These are phyloP conservation scores for Dolichopus griseipennis DNA, from an alignment of 2,888 invertebrate species.

Conservation along the genomic window DNA sequence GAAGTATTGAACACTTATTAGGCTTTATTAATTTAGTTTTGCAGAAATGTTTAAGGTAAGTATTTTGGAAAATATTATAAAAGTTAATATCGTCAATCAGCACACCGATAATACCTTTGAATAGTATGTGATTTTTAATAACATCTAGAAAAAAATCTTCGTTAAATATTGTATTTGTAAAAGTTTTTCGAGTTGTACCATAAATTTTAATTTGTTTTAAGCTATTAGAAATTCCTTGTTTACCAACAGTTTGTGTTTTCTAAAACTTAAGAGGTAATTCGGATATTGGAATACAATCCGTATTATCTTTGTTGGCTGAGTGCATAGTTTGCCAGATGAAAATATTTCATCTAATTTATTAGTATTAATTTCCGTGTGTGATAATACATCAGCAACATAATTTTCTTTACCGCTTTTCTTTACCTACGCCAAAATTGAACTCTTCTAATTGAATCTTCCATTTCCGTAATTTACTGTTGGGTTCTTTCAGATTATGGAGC, in stretches of 20 bases:
- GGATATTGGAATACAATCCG: too few relatives aligned
- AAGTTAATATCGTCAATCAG: slow-evolving; percentile 10
- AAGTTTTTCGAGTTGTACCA: slow-evolving; percentile 10
- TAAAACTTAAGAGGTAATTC: slow-evolving; percentile 19
- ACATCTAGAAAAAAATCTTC: slow-evolving; percentile 12
- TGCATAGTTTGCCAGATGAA: neutral
- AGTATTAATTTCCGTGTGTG: too few relatives aligned
- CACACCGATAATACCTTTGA: slow-evolving; percentile 9
- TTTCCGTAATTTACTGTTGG: too few relatives aligned
- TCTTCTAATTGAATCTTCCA: slow-evolving; percentile 12
- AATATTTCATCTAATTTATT: neutral
- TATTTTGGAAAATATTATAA: slow-evolving; percentile 8
- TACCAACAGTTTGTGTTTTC: slow-evolving; percentile 20
- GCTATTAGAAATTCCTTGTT: slow-evolving; percentile 1
- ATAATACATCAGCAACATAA: too few relatives aligned
- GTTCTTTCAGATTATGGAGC: too few relatives aligned
- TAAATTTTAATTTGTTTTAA: neutral
- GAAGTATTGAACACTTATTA: too few relatives aligned
- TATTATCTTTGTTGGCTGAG: slow-evolving; percentile 9
- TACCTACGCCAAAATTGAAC: slow-evolving; percentile 15
- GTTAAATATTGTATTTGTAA: too few relatives aligned
- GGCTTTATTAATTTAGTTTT: too few relatives aligned
- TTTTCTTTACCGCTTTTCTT: slow-evolving; percentile 10
- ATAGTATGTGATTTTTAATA: slow-evolving; percentile 8
- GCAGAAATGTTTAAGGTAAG: too few relatives aligned